Evolutionary conservation across 2,888 invertebrate species (phyloP).

Genomic region (Tetrapedia diversipes): DNA sequence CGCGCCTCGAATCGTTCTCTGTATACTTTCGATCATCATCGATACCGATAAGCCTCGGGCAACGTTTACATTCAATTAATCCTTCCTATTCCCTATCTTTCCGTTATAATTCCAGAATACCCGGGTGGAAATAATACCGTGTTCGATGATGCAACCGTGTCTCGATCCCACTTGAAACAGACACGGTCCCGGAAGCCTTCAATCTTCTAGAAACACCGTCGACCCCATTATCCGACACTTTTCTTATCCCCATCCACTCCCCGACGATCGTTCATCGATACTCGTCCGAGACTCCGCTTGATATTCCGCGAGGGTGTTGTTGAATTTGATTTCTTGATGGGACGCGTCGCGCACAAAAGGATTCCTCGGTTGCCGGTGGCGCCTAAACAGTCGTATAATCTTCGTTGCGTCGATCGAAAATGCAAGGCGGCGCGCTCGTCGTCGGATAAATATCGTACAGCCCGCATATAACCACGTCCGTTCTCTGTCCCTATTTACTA

Average conservation of each 20-base stretch:
- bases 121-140: background rate
- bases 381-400: slow-evolving; percentile 49
- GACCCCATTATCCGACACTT: slow-evolving; percentile 24
- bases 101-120: background rate
- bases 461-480: slow-evolving; percentile 15
- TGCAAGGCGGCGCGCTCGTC: slow-evolving; percentile 32
- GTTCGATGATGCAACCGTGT: slow-evolving; percentile 23
- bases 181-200: slow-evolving; percentile 31
- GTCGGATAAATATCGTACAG: slow-evolving; percentile 23
- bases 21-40: slow-evolving; percentile 21
- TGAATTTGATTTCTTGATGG: slow-evolving; percentile 26
- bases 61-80: slow-evolving; percentile 32
- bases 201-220: slow-evolving; percentile 25
- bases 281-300: background rate
- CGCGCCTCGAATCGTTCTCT: slow-evolving; percentile 16
- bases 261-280: background rate
- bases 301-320: slow-evolving; percentile 6
- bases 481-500: slow-evolving; percentile 47
- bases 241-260: slow-evolving; percentile 19
- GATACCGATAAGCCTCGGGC: slow-evolving; percentile 33
- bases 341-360: slow-evolving; percentile 23
- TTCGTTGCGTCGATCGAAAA: slow-evolving; percentile 32
- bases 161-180: slow-evolving; percentile 12
- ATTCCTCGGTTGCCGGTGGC: slow-evolving; percentile 32
- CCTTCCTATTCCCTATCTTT: slow-evolving; percentile 9